phyloP scores from a whole-genome alignment of 2,797 vertebrate species.

The Strix occidentalis region DNA sequence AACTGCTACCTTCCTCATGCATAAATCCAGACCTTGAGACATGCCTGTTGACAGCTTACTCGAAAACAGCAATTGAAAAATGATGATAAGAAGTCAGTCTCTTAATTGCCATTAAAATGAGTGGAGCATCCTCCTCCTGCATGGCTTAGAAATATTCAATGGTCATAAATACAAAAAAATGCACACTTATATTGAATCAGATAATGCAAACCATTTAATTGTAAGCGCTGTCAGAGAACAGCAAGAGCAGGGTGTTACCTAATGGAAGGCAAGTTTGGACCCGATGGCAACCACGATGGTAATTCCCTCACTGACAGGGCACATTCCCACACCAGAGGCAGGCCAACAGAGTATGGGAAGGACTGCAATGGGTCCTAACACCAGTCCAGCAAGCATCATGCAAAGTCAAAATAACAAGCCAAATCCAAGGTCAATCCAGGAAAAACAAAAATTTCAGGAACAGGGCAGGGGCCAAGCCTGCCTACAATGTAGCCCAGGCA shows the following conservation, averaged over 20 bases:
- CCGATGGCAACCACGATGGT: rapidly evolving
- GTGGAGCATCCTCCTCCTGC: not conserved
- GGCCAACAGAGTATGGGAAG: rapidly evolving
- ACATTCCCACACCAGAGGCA: not conserved
- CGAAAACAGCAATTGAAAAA: not conserved
- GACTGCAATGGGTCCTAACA: not conserved
- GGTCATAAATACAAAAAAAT: not conserved
- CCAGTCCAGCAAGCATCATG: not conserved
- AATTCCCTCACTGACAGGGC: not conserved
- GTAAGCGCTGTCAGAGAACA: not conserved
- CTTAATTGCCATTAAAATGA: not conserved
- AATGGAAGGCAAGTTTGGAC: not conserved
- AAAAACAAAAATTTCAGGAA: not conserved
- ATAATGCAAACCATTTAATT: not conserved
- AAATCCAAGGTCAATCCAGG: not conserved
- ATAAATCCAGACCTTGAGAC: not conserved
- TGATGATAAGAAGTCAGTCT: not conserved
- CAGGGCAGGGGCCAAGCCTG: not conserved
- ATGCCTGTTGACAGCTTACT: not conserved
- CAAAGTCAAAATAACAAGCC: not conserved
- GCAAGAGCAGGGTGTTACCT: not conserved
- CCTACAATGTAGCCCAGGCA: not conserved
- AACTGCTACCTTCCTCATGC: not conserved
- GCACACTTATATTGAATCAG: not conserved
- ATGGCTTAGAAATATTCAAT: not conserved